Evolutionary conservation across 2,797 vertebrate genomes (phyloP).

Genomic region (Lutjanus argentimaculatus): DNA sequence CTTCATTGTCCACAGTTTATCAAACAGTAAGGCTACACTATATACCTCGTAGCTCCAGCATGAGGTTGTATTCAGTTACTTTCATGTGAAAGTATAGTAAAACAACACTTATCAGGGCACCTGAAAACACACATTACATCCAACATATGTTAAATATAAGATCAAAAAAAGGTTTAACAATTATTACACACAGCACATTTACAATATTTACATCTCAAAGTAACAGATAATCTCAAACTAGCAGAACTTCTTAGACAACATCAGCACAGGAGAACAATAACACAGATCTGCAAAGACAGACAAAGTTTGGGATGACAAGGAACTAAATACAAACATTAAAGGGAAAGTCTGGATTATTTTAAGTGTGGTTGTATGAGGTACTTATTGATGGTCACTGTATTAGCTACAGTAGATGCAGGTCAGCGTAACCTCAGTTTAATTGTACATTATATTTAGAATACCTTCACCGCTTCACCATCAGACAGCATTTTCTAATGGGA

Average conservation of each 20-base stretch:
- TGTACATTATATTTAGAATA: no score
- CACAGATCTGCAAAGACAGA: slow-evolving; percentile 14
- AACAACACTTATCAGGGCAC: neutral
- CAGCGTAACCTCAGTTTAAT: no score
- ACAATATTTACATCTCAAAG: slow-evolving; percentile 66
- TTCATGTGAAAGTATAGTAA: slow-evolving; percentile 40
- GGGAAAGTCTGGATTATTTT: no score
- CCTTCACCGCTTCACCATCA: no score
- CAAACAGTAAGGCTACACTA: slow-evolving; percentile 39
- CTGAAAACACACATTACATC: slow-evolving; percentile 30
- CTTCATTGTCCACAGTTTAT: slow-evolving; percentile 38
- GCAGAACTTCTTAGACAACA: neutral
- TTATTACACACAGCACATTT: slow-evolving; percentile 21
- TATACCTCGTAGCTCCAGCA: slow-evolving; percentile 9
- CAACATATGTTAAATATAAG: neutral
- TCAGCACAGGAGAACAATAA: slow-evolving; percentile 3
- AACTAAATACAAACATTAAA: slow-evolving; percentile 20
- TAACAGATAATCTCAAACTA: slow-evolving; percentile 18
- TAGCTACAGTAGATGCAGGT: no score
- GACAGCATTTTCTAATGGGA: no score
- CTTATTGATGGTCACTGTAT: no score
- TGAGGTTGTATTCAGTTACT: slow-evolving; percentile 16
- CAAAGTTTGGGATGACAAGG: slow-evolving; percentile 8
- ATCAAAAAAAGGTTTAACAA: slow-evolving; percentile 7
- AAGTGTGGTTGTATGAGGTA: no score